Evolutionary conservation across 1,140 invertebrate species (phyloP).

Genomic region (Zaprionus nigranus): DNA sequence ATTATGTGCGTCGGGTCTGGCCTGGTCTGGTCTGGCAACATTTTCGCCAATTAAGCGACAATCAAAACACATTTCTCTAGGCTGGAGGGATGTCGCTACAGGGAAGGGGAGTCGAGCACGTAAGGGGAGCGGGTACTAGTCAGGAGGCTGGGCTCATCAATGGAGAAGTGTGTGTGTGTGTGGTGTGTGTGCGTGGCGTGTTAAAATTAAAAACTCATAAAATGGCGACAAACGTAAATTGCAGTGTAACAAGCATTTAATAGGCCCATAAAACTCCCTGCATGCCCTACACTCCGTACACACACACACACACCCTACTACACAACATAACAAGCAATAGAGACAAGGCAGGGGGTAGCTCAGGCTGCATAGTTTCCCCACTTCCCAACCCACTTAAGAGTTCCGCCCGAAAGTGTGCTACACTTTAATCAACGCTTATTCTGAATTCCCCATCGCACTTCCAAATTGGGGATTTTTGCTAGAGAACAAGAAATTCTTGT

Average conservation of each 20-base stretch:
- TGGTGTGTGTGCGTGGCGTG: conserved; percentile 41
- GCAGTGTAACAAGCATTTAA: conserved; percentile 80
- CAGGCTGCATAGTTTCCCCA: neutral
- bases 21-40: conserved; percentile 37
- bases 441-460: neutral
- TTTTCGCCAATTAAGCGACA: conserved; percentile 74
- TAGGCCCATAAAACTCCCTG: conserved; percentile 63
- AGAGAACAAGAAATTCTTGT: neutral
- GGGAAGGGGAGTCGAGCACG: neutral
- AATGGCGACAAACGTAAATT: conserved; percentile 73
- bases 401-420: conserved; percentile 46
- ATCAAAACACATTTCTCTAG: conserved; percentile 48
- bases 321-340: too few species aligned
- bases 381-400: neutral
- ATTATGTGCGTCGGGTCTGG: conserved; percentile 24
- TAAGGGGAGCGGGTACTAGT: neutral
- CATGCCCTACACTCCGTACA: neutral
- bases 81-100: too few species aligned
- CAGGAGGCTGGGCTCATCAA: neutral
- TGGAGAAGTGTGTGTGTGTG: neutral
- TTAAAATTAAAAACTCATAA: conserved; percentile 79
- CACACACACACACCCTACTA: neutral
- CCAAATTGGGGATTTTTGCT: neutral
- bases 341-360: too few species aligned
- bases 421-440: neutral